A percentile compares a stretch with the other conserved stretches of the same genome.
Conservation (phyloP, 2,113 vertebrate species). For the Protobothrops mucrosquamatus region DNA sequence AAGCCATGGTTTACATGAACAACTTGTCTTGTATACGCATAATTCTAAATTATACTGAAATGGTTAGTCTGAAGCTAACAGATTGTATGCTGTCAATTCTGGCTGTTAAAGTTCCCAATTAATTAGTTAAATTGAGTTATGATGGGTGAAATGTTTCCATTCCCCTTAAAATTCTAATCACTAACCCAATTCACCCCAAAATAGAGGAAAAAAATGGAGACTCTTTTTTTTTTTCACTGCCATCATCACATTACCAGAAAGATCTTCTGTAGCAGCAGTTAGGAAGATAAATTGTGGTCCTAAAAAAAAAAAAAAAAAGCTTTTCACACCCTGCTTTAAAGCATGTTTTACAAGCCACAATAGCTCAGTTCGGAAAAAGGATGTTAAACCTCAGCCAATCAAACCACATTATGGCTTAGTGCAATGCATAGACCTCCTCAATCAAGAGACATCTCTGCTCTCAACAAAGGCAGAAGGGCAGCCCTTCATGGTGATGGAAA, state of each 20-base stretch:
- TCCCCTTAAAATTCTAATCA: neutral
- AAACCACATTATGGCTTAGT: neutral
- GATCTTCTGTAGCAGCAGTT: neutral
- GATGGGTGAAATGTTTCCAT: neutral
- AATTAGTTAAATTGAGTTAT: neutral
- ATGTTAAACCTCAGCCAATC: neutral
- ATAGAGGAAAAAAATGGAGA: neutral
- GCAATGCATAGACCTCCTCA: neutral
- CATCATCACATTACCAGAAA: neutral
- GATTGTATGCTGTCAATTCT: neutral
- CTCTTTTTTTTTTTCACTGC: neutral
- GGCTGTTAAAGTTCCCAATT: neutral
- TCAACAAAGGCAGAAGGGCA: neutral
- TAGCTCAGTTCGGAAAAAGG: neutral
- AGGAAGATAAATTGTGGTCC: neutral
- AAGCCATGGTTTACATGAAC: neutral
- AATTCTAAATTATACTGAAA: neutral
- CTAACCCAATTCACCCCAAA: neutral
- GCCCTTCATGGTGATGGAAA: neutral
- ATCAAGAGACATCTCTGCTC: neutral
- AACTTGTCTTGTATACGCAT: neutral
- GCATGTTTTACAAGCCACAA: neutral
- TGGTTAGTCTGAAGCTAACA: neutral
- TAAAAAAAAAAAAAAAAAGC: neutral
- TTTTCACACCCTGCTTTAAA: neutral